These are phyloP conservation scores for Horisme vitalbata DNA, from an alignment of 2,888 invertebrate genomes.

Conservation along the genomic window DNA sequence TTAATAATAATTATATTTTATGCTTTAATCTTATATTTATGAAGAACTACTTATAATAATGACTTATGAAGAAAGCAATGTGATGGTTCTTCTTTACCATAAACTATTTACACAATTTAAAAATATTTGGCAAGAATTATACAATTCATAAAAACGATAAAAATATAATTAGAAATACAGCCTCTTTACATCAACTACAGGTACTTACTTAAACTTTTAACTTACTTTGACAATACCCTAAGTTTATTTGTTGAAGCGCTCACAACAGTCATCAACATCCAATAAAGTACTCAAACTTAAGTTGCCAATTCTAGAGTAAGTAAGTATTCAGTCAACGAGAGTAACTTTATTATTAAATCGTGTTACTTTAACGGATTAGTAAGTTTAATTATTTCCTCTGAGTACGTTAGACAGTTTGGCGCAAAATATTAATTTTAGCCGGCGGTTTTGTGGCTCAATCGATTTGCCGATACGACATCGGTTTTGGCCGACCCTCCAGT, in stretches of 20 bases:
- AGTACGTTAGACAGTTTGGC: constrained; percentile 28
- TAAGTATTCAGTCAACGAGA: too few relatives aligned
- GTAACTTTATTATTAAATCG: constrained; percentile 33
- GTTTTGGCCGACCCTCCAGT: too few relatives aligned
- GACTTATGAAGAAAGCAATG: too few relatives aligned
- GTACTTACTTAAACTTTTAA: not conserved
- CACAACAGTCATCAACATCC: constrained; percentile 5
- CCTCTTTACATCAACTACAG: not conserved
- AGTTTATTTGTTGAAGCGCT: constrained; percentile 12
- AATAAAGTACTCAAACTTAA: constrained; percentile 5
- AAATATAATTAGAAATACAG: too few relatives aligned
- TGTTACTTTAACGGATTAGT: constrained; percentile 41
- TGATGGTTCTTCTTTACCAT: too few relatives aligned
- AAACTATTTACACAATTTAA: too few relatives aligned
- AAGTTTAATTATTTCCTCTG: constrained; percentile 43
- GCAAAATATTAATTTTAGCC: constrained; percentile 24
- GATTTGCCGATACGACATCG: constrained; percentile 6
- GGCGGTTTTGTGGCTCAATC: not conserved
- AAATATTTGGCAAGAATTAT: too few relatives aligned
- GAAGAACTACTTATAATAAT: too few relatives aligned
- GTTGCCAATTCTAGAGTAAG: constrained; percentile 1
- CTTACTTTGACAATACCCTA: not conserved
- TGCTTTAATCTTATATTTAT: too few relatives aligned
- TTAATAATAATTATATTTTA: too few relatives aligned
- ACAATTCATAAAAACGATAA: too few relatives aligned